Conservation (phyloP, 2,888 invertebrate species). For the Aleiodes testaceus region DNA sequence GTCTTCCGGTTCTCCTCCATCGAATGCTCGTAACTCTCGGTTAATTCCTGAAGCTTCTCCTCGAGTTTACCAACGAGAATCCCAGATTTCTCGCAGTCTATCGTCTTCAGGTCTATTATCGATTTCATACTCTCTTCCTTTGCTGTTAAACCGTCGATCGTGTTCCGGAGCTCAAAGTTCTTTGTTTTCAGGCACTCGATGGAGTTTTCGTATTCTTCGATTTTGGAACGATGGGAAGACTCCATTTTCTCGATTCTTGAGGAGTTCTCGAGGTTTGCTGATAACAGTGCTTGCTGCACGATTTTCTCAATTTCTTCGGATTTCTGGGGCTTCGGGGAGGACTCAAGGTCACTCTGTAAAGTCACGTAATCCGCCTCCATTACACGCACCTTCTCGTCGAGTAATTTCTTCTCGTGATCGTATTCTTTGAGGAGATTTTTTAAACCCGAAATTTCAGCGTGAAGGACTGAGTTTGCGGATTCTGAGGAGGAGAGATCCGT, state of each 20-base stretch:
- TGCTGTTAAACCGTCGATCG: constrained; percentile 60
- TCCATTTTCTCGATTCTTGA: constrained; percentile 56
- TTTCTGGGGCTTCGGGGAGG: constrained; percentile 34
- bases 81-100: constrained; percentile 68
- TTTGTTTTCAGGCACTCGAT: constrained; percentile 59
- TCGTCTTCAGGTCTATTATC: constrained; percentile 61
- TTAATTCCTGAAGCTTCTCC: constrained; percentile 71
- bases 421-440: constrained; percentile 59
- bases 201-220: constrained; percentile 54
- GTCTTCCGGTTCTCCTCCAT: constrained; percentile 70
- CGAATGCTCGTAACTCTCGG: constrained; percentile 67
- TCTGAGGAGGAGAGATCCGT: constrained; percentile 59
- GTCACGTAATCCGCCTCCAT: constrained; percentile 60
- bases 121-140: constrained; percentile 67
- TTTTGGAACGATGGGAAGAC: constrained; percentile 56
- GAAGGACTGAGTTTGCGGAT: constrained; percentile 43
- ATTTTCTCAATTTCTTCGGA: constrained; percentile 59
- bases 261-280: constrained; percentile 60
- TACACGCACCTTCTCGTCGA: constrained; percentile 57
- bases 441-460: constrained; percentile 52
- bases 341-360: constrained; percentile 60
- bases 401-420: constrained; percentile 59
- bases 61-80: constrained; percentile 70
- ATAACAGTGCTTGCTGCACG: constrained; percentile 52
- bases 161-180: constrained; percentile 59